These are phyloP conservation scores for Pseudomugil gertrudae DNA, from an alignment of 2,797 vertebrate species.

Conservation along the genomic window DNA sequence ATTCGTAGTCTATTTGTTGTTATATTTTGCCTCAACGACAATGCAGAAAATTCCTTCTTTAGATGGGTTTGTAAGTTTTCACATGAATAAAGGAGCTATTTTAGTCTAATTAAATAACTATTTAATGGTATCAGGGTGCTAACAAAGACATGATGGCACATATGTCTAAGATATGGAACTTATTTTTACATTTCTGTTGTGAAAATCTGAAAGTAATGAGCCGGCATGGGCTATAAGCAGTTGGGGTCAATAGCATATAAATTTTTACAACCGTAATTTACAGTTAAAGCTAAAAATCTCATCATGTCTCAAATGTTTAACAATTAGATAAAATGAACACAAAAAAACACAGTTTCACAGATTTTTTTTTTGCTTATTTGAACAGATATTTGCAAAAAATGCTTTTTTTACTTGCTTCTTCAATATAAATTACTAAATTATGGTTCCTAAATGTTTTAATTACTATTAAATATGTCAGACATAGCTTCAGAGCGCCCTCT, in stretches of 20 bases:
- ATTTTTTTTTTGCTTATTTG: no score
- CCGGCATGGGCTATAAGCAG: no score
- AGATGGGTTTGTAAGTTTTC: background rate
- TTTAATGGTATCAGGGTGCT: constrained; percentile 1
- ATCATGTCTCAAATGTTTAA: background rate
- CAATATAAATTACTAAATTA: constrained; percentile 19
- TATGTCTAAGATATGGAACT: no score
- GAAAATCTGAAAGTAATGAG: background rate
- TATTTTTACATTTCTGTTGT: background rate
- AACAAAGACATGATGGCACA: no score
- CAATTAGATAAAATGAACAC: no score
- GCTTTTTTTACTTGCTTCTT: background rate
- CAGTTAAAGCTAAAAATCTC: background rate
- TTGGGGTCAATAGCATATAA: background rate
- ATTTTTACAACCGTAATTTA: background rate
- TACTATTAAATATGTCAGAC: constrained; percentile 42
- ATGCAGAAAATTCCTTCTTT: no score
- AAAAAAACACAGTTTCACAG: no score
- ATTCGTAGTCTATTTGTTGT: no score
- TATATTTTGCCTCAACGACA: constrained; percentile 8
- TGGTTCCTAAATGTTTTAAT: constrained; percentile 59
- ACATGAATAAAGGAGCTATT: background rate
- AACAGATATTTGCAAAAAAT: no score
- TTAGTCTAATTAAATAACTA: background rate
- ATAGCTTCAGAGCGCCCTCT: constrained; percentile 83